Evolutionary conservation across 2,113 vertebrate genomes (phyloP).

Genomic region (Pavo muticus): DNA sequence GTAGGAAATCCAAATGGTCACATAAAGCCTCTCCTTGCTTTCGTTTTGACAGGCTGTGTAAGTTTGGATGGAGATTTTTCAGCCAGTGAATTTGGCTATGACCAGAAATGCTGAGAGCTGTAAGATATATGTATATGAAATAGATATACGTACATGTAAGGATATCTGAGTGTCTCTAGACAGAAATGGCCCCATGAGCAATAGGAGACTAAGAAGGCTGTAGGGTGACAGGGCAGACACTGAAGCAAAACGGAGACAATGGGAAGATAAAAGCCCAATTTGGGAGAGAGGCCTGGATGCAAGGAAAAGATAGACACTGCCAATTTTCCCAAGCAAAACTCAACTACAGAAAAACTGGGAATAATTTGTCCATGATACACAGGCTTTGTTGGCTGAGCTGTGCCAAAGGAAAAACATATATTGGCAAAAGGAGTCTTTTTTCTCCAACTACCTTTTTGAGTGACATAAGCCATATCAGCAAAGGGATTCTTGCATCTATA

Average conservation of each 20-base stretch:
- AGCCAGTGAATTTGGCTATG: not conserved
- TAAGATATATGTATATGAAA: too few species aligned
- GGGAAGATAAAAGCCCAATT: not conserved
- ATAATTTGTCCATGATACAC: not conserved
- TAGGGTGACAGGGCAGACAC: fast-evolving
- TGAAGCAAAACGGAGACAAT: not conserved
- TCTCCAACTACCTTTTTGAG: constrained; percentile 38
- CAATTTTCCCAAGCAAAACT: not conserved
- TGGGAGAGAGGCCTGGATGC: not conserved
- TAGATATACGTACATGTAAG: not conserved
- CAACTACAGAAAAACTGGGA: not conserved
- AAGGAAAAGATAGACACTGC: not conserved
- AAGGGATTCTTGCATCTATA: constrained; percentile 49
- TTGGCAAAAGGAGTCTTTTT: not conserved
- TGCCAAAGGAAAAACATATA: not conserved
- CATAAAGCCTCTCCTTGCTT: not conserved
- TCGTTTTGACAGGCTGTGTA: not conserved
- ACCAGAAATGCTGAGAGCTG: not conserved
- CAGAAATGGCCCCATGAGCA: not conserved
- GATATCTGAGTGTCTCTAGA: not conserved
- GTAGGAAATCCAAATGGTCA: not conserved
- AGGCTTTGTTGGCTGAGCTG: not conserved
- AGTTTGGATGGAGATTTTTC: not conserved
- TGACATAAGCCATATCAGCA: constrained; percentile 41
- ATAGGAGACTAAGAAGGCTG: not conserved